Evolutionary conservation across 2,797 vertebrate species (phyloP), one percentile per base, ranked within the genome.

Genomic region (Dryobates pubescens): DNA sequence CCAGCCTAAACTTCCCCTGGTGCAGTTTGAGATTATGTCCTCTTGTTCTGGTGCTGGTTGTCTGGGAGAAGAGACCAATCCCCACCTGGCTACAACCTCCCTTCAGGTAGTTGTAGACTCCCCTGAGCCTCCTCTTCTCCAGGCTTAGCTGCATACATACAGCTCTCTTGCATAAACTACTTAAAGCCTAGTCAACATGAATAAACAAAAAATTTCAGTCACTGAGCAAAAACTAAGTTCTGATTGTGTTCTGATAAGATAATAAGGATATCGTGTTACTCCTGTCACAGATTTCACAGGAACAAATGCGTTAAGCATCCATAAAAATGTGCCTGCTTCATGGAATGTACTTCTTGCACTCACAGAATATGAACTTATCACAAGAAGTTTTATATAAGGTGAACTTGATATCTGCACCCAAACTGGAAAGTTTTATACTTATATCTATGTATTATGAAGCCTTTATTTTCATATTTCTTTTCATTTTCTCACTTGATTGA

Each of bases 401-500:
- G 3, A 68, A 88, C 26, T 47, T 34, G 58, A 26, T 71, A 82
- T 65, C 90, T 89, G 8, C 6, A 62, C 5, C 1, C 8, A 72
- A 53, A 81, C 5, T 76, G 11, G 6, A 56, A 54, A 57, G 4
- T 4, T 74, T 75, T 64, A 3, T 75, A 10, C 24, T 67, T 72
- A 3, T 20, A 51, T 29, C 8, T 4, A 17, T 30, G 8, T 56
- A 10, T 47, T 57, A 64, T 17, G 17, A 81, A 86, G 6, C 3
- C 2, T 59, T 80, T 72, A 3, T 26, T 88, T 92, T 71, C 5
- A 49, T 1, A n/a, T 69, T 88, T 68, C 2, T 64, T 82, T 57
- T 32, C 2, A 7, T 86, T 88, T 69, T 77, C 6, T 65, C 5
- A 14, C 1, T 45, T 45, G 0, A 9, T 47, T 0, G 38, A 38